Conservation (phyloP, 2,797 vertebrate genomes). For the Siniperca obscura region DNA sequence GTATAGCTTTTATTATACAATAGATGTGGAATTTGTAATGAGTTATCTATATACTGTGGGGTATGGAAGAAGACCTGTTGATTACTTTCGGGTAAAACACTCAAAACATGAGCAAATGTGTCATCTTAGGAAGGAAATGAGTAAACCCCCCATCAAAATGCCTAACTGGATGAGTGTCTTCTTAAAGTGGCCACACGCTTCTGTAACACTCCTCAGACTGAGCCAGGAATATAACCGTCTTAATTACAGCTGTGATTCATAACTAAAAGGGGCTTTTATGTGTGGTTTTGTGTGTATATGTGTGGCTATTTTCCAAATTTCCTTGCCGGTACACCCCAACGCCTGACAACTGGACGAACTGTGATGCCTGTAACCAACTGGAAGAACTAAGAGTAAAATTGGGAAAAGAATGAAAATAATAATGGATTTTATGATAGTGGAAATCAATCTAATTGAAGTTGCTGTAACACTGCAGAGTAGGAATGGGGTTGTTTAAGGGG, state of each 20-base stretch:
- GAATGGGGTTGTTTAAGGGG: constrained; percentile 52
- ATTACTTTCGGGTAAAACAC: constrained; percentile 5
- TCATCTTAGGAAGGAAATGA: constrained; percentile 68
- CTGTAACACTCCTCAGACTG: constrained; percentile 65
- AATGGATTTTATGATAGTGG: constrained; percentile 45
- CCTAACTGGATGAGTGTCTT: constrained; percentile 57
- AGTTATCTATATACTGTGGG: constrained; percentile 7
- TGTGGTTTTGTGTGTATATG: constrained; percentile 34
- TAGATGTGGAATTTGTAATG: constrained; percentile 35
- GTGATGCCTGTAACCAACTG: constrained; percentile 26
- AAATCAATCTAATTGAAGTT: constrained; percentile 56
- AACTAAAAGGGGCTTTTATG: constrained; percentile 51
- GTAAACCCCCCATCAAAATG: constrained; percentile 43
- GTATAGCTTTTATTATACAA: constrained; percentile 42
- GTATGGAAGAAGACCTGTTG: not conserved
- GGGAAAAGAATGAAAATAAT: constrained; percentile 39
- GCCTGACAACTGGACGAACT: constrained; percentile 10
- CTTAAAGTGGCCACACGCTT: constrained; percentile 52
- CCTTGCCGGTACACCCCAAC: constrained; percentile 6
- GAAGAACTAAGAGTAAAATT: constrained; percentile 26
- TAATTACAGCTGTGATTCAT: constrained; percentile 79
- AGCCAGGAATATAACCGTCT: constrained; percentile 64
- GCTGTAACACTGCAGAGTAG: constrained; percentile 39
- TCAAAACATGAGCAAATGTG: constrained; percentile 38
- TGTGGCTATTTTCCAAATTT: constrained; percentile 44